These are phyloP conservation scores for Eubasilissa splendida DNA, from an alignment of 2,888 invertebrate genomes.

Conservation along the genomic window DNA sequence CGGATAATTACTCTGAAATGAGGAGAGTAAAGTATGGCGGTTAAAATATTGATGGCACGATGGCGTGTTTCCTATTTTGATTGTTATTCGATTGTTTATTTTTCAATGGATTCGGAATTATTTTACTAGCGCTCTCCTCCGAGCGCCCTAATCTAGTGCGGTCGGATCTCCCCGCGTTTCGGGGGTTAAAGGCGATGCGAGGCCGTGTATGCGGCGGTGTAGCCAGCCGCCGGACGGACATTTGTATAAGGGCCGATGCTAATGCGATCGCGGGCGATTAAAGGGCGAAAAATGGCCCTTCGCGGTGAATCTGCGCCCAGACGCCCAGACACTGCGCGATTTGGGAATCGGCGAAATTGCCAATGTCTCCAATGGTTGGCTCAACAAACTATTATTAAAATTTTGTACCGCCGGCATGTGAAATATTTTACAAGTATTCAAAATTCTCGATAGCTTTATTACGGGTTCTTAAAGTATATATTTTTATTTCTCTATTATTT, in stretches of 20 bases:
- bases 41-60: too few species aligned
- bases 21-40: too few species aligned
- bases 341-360: not conserved
- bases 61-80: too few species aligned
- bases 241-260: constrained; percentile 58
- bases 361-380: not conserved
- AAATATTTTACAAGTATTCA: too few species aligned
- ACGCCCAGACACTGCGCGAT: not conserved
- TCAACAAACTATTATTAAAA: not conserved
- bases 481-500: too few species aligned
- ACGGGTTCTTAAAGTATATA: too few species aligned
- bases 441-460: too few species aligned
- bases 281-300: constrained; percentile 49
- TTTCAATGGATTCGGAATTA: too few species aligned
- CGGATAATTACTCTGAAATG: too few species aligned
- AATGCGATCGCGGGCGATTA: constrained; percentile 58
- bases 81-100: too few species aligned
- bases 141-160: not conserved
- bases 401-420: too few species aligned
- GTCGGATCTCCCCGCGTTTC: constrained; percentile 34
- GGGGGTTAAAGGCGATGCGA: constrained; percentile 38
- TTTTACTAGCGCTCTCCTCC: too few species aligned
- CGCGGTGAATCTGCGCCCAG: constrained; percentile 5
- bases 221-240: constrained; percentile 56
- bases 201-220: constrained; percentile 43